Evolutionary conservation across 1,140 invertebrate genomes (phyloP).

Genomic region (Musca domestica): DNA sequence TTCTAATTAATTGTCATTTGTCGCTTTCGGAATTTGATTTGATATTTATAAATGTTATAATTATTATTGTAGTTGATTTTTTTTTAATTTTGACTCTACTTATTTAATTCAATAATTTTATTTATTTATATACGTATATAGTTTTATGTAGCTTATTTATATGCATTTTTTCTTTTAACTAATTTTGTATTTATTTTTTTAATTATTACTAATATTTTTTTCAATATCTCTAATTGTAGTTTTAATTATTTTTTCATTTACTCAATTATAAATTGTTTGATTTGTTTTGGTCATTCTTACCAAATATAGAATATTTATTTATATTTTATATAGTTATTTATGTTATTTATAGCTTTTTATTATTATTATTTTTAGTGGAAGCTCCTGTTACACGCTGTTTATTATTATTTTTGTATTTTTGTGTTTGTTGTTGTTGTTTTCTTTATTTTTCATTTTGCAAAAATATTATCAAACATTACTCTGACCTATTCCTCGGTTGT

Average conservation of each 20-base stretch:
- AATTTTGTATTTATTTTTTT: neutral
- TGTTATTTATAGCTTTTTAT: constrained; percentile 3
- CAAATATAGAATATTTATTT: constrained; percentile 4
- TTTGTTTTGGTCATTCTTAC: constrained; percentile 4
- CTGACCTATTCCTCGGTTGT: neutral
- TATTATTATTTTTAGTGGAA: constrained; percentile 46
- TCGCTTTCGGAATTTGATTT: constrained; percentile 4
- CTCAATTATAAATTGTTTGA: neutral
- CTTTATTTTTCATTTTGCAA: neutral
- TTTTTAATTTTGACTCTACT: neutral
- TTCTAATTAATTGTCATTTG: constrained; percentile 14
- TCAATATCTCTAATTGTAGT: neutral
- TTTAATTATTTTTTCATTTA: constrained; percentile 10
- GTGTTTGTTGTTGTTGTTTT: constrained; percentile 7
- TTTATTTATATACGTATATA: too few relatives aligned
- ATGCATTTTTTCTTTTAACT: neutral
- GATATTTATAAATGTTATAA: neutral
- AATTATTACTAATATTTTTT: neutral
- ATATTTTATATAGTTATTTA: too few relatives aligned
- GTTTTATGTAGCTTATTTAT: too few relatives aligned
- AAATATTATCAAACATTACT: neutral
- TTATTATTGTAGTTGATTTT: too few relatives aligned
- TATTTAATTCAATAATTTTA: too few relatives aligned
- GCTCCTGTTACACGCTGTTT: constrained; percentile 48
- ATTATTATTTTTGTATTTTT: constrained; percentile 17